Base-by-base conservation (phyloP, 2,113 vertebrate genomes). In the Echinops telfairi region DNA sequence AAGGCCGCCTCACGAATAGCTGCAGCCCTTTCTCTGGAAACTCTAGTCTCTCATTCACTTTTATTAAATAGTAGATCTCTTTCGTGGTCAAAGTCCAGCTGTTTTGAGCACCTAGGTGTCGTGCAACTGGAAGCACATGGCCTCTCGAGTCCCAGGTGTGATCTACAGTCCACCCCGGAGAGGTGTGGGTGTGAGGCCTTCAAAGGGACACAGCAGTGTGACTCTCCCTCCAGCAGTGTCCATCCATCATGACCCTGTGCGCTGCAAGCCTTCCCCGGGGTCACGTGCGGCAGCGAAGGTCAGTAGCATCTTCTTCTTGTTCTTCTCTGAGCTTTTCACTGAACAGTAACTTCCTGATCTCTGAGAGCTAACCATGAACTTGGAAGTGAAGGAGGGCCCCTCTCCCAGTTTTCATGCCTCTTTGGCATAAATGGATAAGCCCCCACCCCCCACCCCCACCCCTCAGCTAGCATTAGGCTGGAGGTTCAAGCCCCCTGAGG, bases 321-420 rank as follows among this genome's bases (percentile, higher is more conserved):
- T 8, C 36, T 40, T 80, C 89, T 84, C 80, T 93, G 70, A 76
- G 9, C 73, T 66, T 40, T 92, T 38, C 73, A 17, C 73, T 70
- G 17, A 85, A 66, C 25, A 76, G 58, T 11, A 68, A 84, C 2
- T 88, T 84, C 36, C 83, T 33, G 66, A 85, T 78, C 47, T 62
- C 75, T 92, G 80, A 62, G 70, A 88, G 88, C 47, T 53, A 53
- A 53, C 12, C 70, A 36, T 78, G 27, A 91, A 57, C 38, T 53
- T 78, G 57, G 80, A 88, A 90, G 5, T 75, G 62, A 83, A 79
- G n/a, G 25, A 86, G 47, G 1, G 43, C 7, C 58, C 40, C 3
- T 43, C n/a, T 36, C 27, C 4, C 9, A 22, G 31, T 78, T 93
- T 87, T 83, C 47, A 40, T 47, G 70, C 31, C 76, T 92, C 38